Evolutionary conservation across 2,797 vertebrate species (phyloP).

Genomic region (Monodelphis domestica): DNA sequence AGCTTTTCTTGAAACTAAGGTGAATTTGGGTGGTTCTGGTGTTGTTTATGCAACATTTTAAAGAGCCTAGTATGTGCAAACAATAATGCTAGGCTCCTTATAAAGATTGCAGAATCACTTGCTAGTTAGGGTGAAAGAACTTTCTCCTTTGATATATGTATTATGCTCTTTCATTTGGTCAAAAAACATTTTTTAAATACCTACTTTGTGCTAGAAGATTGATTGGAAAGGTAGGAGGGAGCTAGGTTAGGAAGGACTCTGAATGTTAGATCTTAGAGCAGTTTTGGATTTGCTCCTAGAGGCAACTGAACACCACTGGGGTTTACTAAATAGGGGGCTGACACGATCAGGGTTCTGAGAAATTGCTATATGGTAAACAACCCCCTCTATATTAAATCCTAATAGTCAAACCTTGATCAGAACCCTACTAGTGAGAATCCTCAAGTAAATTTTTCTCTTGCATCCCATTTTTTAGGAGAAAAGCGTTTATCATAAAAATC

Average conservation of each 20-base stretch:
- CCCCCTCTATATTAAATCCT: neutral
- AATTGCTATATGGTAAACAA: neutral
- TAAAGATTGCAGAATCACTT: conserved; percentile 8
- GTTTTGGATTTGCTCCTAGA: neutral
- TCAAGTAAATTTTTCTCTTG: too few species aligned
- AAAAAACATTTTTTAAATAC: neutral
- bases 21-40: neutral
- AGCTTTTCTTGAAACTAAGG: conserved; percentile 7
- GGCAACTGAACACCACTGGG: neutral
- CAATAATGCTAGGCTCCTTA: neutral
- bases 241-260: too few species aligned
- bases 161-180: neutral
- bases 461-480: too few species aligned
- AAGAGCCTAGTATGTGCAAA: neutral
- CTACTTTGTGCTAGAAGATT: neutral
- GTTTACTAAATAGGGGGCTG: neutral
- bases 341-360: neutral
- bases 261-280: neutral
- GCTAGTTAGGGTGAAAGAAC: conserved; percentile 18
- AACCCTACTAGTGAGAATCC: neutral
- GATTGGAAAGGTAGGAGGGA: neutral
- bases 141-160: neutral
- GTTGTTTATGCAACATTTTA: neutral
- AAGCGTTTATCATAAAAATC: too few species aligned
- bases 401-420: neutral